phyloP scores from a whole-genome alignment of 2,113 vertebrate species.

The Corythornis cristatus region DNA sequence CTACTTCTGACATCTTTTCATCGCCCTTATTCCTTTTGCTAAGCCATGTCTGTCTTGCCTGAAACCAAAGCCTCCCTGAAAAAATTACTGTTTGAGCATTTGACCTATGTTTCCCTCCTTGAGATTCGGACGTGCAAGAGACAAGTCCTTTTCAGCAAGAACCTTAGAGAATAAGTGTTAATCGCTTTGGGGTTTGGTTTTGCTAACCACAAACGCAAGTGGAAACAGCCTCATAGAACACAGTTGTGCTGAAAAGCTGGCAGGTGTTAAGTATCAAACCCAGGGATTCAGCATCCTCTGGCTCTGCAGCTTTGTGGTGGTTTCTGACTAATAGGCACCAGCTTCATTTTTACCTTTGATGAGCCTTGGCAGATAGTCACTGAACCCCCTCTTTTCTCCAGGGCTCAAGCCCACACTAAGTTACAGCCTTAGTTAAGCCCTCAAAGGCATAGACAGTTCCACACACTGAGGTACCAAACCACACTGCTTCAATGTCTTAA shows the following conservation, averaged over 20 bases:
- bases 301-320: conserved; percentile 53
- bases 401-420: not conserved
- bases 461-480: not conserved
- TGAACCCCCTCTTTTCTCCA: not conserved
- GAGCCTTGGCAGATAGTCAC: not conserved
- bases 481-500: not conserved
- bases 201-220: conserved; percentile 52
- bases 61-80: not conserved
- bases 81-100: not conserved
- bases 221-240: conserved; percentile 42
- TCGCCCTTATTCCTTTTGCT: not conserved
- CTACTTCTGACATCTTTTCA: not conserved
- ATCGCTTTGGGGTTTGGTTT: conserved; percentile 35
- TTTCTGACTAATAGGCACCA: conserved; percentile 57
- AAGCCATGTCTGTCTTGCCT: not conserved
- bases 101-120: not conserved
- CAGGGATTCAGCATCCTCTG: not conserved
- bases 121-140: not conserved
- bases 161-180: not conserved
- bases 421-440: not conserved
- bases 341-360: conserved; percentile 43
- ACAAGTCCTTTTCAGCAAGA: not conserved
- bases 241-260: conserved; percentile 28
- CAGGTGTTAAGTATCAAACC: conserved; percentile 59
- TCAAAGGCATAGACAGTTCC: not conserved